phyloP scores from a whole-genome alignment of 2,113 vertebrate genomes.

The Onychostoma macrolepis region DNA sequence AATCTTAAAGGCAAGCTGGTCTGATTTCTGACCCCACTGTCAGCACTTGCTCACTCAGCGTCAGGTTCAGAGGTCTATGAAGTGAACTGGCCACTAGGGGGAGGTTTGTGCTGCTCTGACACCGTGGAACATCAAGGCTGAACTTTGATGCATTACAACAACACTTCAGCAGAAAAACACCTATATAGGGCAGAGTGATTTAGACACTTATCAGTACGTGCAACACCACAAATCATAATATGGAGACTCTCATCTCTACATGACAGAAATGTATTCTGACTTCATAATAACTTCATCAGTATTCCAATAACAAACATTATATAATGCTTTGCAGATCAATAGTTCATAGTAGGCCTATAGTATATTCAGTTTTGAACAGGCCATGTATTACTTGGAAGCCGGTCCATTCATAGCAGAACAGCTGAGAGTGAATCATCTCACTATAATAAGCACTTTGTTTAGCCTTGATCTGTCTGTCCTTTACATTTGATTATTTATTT shows the following conservation, averaged over 20 bases:
- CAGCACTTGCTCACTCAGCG: not conserved
- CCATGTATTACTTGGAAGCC: not conserved
- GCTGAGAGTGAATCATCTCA: constrained; percentile 3
- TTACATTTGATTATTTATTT: not conserved
- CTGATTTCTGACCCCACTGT: not conserved
- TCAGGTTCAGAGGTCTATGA: not conserved
- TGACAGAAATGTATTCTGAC: not conserved
- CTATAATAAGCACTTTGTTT: not conserved
- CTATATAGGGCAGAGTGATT: not conserved
- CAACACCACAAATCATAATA: not conserved
- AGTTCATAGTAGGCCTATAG: not conserved
- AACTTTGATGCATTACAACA: constrained; percentile 29
- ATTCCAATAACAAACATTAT: not conserved
- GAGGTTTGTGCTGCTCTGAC: constrained; percentile 19
- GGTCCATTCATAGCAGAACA: not conserved
- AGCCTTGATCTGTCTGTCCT: not conserved
- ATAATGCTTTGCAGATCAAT: not conserved
- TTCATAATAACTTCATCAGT: not conserved
- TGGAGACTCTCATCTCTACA: not conserved
- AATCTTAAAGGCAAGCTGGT: not conserved
- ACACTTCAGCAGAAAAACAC: not conserved
- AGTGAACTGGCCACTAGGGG: constrained; percentile 1
- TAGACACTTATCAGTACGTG: not conserved
- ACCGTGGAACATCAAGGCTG: constrained; percentile 11
- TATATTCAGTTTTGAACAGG: not conserved